phyloP scores from a whole-genome alignment of 2,888 invertebrate species.

The Hydriomena furcata region DNA sequence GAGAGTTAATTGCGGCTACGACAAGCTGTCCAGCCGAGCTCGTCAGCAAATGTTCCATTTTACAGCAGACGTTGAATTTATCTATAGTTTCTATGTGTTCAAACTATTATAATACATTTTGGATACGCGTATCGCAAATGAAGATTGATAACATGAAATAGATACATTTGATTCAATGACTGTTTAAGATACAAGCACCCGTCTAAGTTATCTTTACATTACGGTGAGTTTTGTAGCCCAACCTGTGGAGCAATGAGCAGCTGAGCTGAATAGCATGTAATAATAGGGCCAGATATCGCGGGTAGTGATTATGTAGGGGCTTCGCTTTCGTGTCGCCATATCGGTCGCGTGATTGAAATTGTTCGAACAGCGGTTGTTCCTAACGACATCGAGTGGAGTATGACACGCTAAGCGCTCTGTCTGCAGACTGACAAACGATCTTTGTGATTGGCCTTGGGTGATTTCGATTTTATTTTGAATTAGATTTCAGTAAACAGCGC shows the following conservation, averaged over 20 bases:
- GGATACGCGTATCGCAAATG: constrained; percentile 35
- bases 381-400: constrained; percentile 67
- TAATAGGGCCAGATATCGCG: constrained; percentile 40
- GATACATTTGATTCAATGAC: constrained; percentile 11
- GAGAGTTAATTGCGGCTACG: constrained; percentile 49
- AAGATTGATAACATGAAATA: constrained; percentile 31
- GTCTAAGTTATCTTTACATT: constrained; percentile 51
- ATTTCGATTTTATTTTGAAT: constrained; percentile 47
- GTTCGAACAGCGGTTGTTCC: constrained; percentile 57
- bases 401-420: constrained; percentile 68
- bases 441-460: constrained; percentile 58
- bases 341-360: constrained; percentile 63
- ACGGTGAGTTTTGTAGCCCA: constrained; percentile 50
- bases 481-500: constrained; percentile 31
- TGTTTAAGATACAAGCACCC: constrained; percentile 33
- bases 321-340: constrained; percentile 43
- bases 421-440: constrained; percentile 61
- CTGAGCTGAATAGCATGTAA: constrained; percentile 1
- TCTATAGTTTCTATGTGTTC: constrained; percentile 25
- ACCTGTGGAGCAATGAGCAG: constrained; percentile 50
- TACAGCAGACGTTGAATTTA: constrained; percentile 50
- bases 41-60: constrained; percentile 48
- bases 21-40: constrained; percentile 40
- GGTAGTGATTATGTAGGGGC: constrained; percentile 44
- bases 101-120: constrained; percentile 41